Evolutionary conservation across 2,113 vertebrate species (phyloP).

Genomic region (Anguilla japonica): DNA sequence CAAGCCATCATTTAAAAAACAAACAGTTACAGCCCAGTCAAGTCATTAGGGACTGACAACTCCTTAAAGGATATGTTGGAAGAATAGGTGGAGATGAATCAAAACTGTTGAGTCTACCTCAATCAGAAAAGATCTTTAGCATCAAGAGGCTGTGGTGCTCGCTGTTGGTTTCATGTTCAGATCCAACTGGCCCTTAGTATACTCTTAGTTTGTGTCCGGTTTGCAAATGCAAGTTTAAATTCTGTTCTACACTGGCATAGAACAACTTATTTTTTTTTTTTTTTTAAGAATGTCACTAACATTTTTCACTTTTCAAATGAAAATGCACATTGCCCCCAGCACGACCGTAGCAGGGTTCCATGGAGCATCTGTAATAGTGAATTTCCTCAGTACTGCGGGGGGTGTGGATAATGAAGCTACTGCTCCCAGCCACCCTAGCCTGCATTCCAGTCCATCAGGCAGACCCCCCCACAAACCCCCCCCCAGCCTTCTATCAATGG

Average conservation of each 20-base stretch:
- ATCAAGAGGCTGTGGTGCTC: not conserved
- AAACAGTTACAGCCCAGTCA: not conserved
- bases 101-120: not conserved
- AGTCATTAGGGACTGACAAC: not conserved
- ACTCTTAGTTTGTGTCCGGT: not conserved
- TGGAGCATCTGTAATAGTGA: not conserved
- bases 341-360: not conserved
- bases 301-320: not conserved
- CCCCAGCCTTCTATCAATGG: not conserved
- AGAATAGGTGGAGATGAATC: not conserved
- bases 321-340: not conserved
- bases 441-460: slow-evolving; percentile 13
- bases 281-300: not conserved
- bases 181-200: not conserved
- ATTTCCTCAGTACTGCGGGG: not conserved
- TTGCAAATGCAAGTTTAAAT: not conserved
- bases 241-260: not conserved
- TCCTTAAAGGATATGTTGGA: not conserved
- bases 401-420: not conserved
- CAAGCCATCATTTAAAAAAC: not conserved
- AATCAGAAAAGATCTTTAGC: not conserved
- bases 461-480: not conserved
- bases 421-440: not conserved
- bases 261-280: not conserved
- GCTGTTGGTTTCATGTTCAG: not conserved